Percentiles rank a stretch among this genome's conserved stretches.
Evolutionary conservation across 2,888 invertebrate genomes (phyloP).

Genomic region (Drepanosiphum platanoidis): DNA sequence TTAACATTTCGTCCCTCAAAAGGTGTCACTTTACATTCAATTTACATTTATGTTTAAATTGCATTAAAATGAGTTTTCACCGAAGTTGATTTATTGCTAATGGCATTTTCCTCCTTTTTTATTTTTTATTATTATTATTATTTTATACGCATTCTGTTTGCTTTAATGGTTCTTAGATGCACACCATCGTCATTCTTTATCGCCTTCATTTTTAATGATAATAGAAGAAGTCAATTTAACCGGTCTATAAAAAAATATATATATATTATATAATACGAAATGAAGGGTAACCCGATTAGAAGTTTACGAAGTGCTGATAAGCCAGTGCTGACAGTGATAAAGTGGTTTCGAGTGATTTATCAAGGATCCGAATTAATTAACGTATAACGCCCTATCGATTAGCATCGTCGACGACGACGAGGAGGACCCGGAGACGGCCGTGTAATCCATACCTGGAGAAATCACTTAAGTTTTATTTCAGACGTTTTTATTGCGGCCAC

Average conservation of each 20-base stretch:
- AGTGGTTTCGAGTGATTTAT: constrained; percentile 61
- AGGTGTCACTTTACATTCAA: constrained; percentile 51
- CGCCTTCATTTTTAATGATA: constrained; percentile 58
- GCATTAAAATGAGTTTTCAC: constrained; percentile 51
- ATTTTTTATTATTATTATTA: constrained; percentile 28
- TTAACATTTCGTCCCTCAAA: constrained; percentile 38
- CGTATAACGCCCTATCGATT: constrained; percentile 53
- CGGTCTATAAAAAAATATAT: constrained; percentile 44
- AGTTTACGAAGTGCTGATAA: constrained; percentile 59
- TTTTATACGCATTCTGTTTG: constrained; percentile 51
- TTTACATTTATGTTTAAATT: constrained; percentile 50
- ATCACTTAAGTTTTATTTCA: constrained; percentile 1
- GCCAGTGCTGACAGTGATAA: constrained; percentile 59
- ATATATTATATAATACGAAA: constrained; percentile 7
- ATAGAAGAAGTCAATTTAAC: constrained; percentile 61
- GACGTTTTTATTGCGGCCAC: background rate
- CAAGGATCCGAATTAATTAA: constrained; percentile 61
- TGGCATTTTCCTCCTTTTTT: constrained; percentile 31
- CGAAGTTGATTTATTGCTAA: constrained; percentile 60
- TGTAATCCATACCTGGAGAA: constrained; percentile 32
- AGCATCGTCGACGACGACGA: constrained; percentile 26
- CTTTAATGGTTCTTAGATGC: constrained; percentile 60
- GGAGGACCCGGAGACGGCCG: background rate
- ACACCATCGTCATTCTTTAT: constrained; percentile 54
- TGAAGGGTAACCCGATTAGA: constrained; percentile 57